A percentile compares a stretch with the other conserved stretches of the same genome.
Evolutionary conservation across 2,113 vertebrate genomes (phyloP).

Genomic region (Ammodytes marinus): DNA sequence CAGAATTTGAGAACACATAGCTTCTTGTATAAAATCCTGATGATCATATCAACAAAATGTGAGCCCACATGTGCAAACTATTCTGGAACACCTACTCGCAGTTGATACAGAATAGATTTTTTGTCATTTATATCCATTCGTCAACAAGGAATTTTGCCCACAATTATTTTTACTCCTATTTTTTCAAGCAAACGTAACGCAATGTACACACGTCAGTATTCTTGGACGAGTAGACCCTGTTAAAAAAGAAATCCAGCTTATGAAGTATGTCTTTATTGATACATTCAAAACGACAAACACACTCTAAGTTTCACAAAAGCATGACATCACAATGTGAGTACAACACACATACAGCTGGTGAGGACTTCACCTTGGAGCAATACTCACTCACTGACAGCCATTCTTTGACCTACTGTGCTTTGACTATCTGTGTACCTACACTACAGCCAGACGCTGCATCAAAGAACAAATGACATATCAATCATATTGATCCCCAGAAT

Average conservation of each 20-base stretch:
- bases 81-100: not conserved
- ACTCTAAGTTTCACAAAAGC: not conserved
- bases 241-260: not conserved
- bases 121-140: slow-evolving; percentile 7
- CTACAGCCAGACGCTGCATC: slow-evolving; percentile 29
- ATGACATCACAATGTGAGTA: not conserved
- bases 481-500: slow-evolving; percentile 72
- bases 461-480: slow-evolving; percentile 62
- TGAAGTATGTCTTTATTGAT: not conserved
- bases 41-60: not conserved
- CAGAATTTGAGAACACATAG: not conserved
- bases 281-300: not conserved
- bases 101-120: slow-evolving; percentile 9
- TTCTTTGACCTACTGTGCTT: slow-evolving; percentile 49
- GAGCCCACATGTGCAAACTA: not conserved
- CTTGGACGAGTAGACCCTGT: not conserved
- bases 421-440: slow-evolving; percentile 42
- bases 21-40: not conserved
- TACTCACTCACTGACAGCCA: slow-evolving; percentile 47
- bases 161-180: too few relatives aligned
- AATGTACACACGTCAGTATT: not conserved
- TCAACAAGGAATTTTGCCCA: slow-evolving; percentile 1
- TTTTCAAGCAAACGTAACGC: too few relatives aligned
- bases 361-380: not conserved
- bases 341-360: not conserved